Conservation (phyloP, 2,797 vertebrate species). For the Phyllotis vaccarum region DNA sequence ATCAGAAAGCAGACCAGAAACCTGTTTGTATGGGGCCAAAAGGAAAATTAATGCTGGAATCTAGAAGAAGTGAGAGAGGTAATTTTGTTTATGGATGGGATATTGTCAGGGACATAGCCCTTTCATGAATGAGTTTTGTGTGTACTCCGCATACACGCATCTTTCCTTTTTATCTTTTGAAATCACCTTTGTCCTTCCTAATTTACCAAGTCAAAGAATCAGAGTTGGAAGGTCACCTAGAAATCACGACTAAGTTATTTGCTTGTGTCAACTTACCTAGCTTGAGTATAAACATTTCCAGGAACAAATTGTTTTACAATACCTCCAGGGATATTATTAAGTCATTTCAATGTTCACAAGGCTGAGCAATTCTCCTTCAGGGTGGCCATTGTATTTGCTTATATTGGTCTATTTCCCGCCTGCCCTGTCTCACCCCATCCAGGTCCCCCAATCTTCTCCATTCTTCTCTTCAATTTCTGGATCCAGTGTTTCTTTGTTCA, state of each 20-base stretch:
- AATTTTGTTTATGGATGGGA: neutral
- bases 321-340: conserved; percentile 41
- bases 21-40: conserved; percentile 8
- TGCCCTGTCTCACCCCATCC: neutral
- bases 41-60: conserved; percentile 11
- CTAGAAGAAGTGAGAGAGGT: neutral
- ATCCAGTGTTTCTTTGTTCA: conserved; percentile 25
- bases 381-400: neutral
- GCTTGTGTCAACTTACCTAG: conserved; percentile 47
- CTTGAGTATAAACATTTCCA: conserved; percentile 69
- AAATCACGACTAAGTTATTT: conserved; percentile 62
- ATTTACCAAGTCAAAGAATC: conserved; percentile 61
- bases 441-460: neutral
- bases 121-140: conserved; percentile 59
- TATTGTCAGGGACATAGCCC: conserved; percentile 27
- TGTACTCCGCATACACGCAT: neutral
- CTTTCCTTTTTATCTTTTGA: conserved; percentile 59
- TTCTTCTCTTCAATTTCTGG: neutral
- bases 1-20: neutral
- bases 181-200: conserved; percentile 58
- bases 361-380: conserved; percentile 9
- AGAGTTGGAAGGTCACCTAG: conserved; percentile 66
- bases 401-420: neutral
- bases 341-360: conserved; percentile 25
- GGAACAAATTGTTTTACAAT: conserved; percentile 69